A percentile compares a stretch with the other conserved stretches of the same genome.
These are phyloP conservation scores for Acheta domesticus DNA, from an alignment of 2,888 invertebrate genomes.

Conservation along the genomic window DNA sequence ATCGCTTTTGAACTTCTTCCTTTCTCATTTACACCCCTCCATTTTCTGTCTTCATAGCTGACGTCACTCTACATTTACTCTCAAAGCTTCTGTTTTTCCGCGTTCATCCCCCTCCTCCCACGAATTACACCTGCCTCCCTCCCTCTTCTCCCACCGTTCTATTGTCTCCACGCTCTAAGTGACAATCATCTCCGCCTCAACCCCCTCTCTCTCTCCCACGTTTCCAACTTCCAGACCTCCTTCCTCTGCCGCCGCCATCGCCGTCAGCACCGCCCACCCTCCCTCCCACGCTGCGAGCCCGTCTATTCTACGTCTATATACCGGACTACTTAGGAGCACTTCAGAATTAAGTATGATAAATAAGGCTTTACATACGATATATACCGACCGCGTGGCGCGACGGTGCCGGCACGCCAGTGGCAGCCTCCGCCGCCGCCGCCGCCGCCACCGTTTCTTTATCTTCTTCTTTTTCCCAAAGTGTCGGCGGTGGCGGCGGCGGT, in stretches of 20 bases:
- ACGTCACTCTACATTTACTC: too few relatives aligned
- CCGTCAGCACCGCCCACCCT: background rate
- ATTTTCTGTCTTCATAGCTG: too few relatives aligned
- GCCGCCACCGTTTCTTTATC: background rate
- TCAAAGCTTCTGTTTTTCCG: too few relatives aligned
- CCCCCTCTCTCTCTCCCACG: too few relatives aligned
- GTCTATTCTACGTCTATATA: slow-evolving; percentile 8
- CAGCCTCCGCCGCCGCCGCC: background rate
- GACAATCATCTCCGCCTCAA: too few relatives aligned
- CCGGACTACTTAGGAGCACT: slow-evolving; percentile 6
- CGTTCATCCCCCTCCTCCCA: too few relatives aligned
- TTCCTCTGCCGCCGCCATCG: background rate
- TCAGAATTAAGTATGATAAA: slow-evolving; percentile 18
- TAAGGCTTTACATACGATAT: slow-evolving; percentile 18
- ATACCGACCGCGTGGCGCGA: background rate
- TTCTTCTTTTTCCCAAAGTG: background rate
- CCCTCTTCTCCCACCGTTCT: too few relatives aligned
- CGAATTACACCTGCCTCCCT: too few relatives aligned
- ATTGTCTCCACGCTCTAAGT: too few relatives aligned
- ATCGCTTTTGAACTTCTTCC: too few relatives aligned
- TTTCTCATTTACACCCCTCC: too few relatives aligned
- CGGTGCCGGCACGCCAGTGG: background rate
- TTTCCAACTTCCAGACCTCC: too few relatives aligned
- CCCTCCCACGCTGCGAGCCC: background rate
- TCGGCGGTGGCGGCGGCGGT: slow-evolving; percentile 5